Evolutionary conservation across 2,113 vertebrate genomes (phyloP), one percentile per base, ranked within the genome.

Genomic region (Odontesthes bonariensis): DNA sequence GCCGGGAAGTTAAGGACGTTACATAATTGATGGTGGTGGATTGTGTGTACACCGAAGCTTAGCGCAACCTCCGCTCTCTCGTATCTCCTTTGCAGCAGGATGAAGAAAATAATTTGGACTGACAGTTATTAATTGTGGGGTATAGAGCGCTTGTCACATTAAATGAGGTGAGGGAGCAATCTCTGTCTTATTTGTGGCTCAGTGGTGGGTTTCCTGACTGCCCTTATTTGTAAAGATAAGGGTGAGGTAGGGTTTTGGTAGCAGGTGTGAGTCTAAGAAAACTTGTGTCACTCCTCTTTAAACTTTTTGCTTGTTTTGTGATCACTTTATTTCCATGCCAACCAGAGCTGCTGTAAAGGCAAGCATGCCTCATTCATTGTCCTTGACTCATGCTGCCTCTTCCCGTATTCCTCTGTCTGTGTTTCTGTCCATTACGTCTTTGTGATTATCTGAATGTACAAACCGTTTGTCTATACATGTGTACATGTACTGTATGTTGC

Each of bases 111-210:
- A 61, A 91, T 88, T 86, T 87, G 65, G 54, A 35, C 60, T 1
- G 73, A 88, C 77, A 10, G 79, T 85, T 88, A 90, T 92, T 91
- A 88, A 91, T 90, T 82, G 87, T 63, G 53, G 49, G 61, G 57
- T 69, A 57, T 20, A 17, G 40, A 79, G 73, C 14, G 2, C 65
- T 35, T 86, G 88, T 91, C 89, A 83, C 53, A 38, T 77, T 82
- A 84, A 84, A 91, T 86, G 75, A 82, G 65, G 64, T 79, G 75
- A 82, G 60, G 73, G 62, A 67, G 59, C 60, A 74, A 40, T 83
- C 75, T 82, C 58, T 77, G 78, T 80, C 68, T 85, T 83, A 72
- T 84, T 83, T 53, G 64, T 82, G 66, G 77, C 75, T 77, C 44
- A 33, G 44, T 72, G 55, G 65, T 56, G 66, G 74, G 49, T 65